phyloP scores from a whole-genome alignment of 2,797 vertebrate genomes.

The Crotalus adamanteus region DNA sequence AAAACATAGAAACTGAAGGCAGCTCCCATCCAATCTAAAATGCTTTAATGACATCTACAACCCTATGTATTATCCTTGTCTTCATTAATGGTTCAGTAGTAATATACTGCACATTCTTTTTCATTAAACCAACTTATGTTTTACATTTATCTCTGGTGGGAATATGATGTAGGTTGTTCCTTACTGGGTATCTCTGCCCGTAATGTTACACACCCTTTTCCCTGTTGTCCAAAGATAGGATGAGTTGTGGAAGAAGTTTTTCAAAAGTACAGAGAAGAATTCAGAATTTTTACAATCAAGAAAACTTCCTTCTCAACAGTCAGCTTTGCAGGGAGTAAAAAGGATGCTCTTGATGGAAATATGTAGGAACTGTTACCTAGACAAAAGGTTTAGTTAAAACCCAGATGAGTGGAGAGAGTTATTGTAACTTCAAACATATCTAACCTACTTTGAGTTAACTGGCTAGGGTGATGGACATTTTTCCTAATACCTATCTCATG shows the following conservation, averaged over 20 bases:
- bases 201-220: neutral
- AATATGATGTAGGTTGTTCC: neutral
- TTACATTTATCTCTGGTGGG: neutral
- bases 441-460: neutral
- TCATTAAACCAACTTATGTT: neutral
- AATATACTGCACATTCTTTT: neutral
- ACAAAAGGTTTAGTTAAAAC: neutral
- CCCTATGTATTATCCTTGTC: neutral
- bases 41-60: neutral
- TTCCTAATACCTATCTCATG: neutral
- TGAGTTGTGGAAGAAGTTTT: neutral
- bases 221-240: neutral
- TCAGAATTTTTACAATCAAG: neutral
- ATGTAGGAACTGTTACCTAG: neutral
- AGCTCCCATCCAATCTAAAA: neutral
- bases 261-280: neutral
- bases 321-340: neutral
- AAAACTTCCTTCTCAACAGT: neutral
- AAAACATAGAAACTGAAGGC: neutral
- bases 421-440: too few species aligned
- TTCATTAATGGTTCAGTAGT: neutral
- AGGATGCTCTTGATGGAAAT: neutral
- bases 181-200: neutral
- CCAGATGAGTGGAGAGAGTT: too few species aligned
- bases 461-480: neutral